Evolutionary conservation across 2,888 invertebrate species (phyloP).

Genomic region (Erpobdella octoculata): DNA sequence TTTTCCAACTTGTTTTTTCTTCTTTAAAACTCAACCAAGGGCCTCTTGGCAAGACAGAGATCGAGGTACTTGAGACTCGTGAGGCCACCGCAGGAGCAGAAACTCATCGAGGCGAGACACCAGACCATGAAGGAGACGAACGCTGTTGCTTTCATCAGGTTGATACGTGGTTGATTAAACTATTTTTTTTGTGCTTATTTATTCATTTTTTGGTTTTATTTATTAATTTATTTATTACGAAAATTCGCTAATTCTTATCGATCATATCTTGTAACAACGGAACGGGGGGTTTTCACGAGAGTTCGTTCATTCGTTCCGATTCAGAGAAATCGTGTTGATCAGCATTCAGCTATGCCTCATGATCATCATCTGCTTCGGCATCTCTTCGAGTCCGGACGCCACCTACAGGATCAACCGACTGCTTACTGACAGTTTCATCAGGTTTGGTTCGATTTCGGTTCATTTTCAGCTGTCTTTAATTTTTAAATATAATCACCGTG

Average conservation of each 20-base stretch:
- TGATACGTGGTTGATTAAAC: slow-evolving; percentile 8
- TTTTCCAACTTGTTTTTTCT: not conserved
- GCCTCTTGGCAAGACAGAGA: slow-evolving; percentile 48
- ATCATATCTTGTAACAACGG: too few relatives aligned
- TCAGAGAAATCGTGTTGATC: slow-evolving; percentile 39
- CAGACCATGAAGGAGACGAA: slow-evolving; percentile 48
- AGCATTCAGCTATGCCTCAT: slow-evolving; percentile 41
- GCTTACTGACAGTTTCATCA: slow-evolving; percentile 39
- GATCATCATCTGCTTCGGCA: slow-evolving; percentile 41
- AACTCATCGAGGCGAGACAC: slow-evolving; percentile 47
- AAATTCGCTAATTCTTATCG: too few relatives aligned
- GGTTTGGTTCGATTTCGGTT: too few relatives aligned
- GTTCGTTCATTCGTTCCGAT: not conserved
- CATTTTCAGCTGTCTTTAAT: too few relatives aligned
- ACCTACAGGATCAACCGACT: slow-evolving; percentile 40
- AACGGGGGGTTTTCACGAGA: too few relatives aligned
- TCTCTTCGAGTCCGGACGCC: not conserved
- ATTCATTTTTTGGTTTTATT: too few relatives aligned
- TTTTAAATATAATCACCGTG: too few relatives aligned
- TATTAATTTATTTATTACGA: not conserved
- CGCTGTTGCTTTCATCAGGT: slow-evolving; percentile 45
- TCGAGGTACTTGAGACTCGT: slow-evolving; percentile 49
- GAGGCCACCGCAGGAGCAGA: slow-evolving; percentile 50
- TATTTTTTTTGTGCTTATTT: slow-evolving; percentile 1
- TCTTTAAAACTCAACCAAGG: slow-evolving; percentile 42